Percentiles rank a stretch among this genome's conserved stretches.
Conservation (phyloP, 1,140 invertebrate species). For the Zaprionus nigranus region DNA sequence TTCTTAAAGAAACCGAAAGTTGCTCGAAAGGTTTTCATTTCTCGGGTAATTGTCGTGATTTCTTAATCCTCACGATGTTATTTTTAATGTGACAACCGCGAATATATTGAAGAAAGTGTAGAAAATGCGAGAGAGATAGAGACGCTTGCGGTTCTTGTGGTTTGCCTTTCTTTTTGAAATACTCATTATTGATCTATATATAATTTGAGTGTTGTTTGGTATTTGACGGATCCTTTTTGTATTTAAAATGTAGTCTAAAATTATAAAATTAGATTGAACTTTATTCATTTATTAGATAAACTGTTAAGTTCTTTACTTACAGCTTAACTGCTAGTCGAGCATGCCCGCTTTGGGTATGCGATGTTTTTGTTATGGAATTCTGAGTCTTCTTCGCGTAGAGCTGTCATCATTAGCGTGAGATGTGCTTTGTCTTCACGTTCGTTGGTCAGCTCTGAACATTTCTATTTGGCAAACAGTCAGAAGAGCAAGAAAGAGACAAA, state of each 20-base stretch:
- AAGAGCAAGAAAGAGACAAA: neutral
- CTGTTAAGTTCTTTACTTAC: neutral
- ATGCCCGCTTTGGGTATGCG: neutral
- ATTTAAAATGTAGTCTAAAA: neutral
- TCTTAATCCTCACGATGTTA: neutral
- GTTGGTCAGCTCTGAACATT: neutral
- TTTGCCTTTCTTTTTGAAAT: neutral
- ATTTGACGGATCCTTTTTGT: neutral
- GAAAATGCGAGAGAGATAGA: no score
- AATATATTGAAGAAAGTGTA: neutral
- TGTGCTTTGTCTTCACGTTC: constrained; percentile 19
- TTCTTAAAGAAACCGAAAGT: neutral
- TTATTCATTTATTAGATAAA: no score
- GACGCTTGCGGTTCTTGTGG: neutral
- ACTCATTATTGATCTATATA: neutral
- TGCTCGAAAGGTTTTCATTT: neutral
- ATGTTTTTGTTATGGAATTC: constrained; percentile 15
- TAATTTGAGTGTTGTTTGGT: neutral
- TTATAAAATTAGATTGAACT: no score
- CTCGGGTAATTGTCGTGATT: neutral
- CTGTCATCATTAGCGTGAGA: constrained; percentile 25
- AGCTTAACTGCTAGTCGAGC: neutral
- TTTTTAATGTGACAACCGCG: neutral
- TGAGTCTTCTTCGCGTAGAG: neutral
- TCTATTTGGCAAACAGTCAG: neutral